Conservation (phyloP, 1,140 invertebrate species). For the Bradynema listronoti region DNA sequence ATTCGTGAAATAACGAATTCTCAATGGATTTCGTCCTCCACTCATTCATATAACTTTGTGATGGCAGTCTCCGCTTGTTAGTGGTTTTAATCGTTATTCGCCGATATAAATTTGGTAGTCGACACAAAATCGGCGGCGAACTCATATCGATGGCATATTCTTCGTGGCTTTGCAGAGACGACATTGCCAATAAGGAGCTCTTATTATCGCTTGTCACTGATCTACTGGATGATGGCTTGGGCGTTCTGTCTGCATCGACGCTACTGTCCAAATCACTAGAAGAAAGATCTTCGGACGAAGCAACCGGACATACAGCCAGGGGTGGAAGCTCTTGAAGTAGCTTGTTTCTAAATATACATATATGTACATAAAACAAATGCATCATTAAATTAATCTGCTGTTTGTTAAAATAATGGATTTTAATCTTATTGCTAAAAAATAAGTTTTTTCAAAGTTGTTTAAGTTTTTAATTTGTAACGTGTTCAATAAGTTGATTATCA, state of each 20-base stretch:
- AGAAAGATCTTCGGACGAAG: constrained; percentile 52
- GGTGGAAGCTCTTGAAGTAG: constrained; percentile 55
- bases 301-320: constrained; percentile 46
- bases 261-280: constrained; percentile 40
- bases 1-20: too few species aligned
- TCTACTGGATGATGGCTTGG: neutral
- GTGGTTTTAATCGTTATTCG: too few species aligned
- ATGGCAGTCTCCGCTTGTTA: too few species aligned
- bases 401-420: too few species aligned
- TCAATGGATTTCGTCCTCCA: too few species aligned
- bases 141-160: constrained; percentile 53
- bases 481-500: too few species aligned
- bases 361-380: neutral
- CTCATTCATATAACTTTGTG: too few species aligned
- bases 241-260: neutral
- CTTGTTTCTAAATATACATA: constrained; percentile 42
- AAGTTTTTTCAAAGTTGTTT: too few species aligned
- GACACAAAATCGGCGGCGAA: constrained; percentile 44
- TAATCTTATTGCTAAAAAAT: too few species aligned
- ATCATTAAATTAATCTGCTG: neutral
- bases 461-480: too few species aligned
- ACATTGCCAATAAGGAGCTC: neutral
- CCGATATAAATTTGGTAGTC: constrained; percentile 25
- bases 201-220: constrained; percentile 2
- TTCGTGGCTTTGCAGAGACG: constrained; percentile 20